These are phyloP conservation scores for Orchestes rusci DNA, from an alignment of 2,888 invertebrate species.

Conservation along the genomic window DNA sequence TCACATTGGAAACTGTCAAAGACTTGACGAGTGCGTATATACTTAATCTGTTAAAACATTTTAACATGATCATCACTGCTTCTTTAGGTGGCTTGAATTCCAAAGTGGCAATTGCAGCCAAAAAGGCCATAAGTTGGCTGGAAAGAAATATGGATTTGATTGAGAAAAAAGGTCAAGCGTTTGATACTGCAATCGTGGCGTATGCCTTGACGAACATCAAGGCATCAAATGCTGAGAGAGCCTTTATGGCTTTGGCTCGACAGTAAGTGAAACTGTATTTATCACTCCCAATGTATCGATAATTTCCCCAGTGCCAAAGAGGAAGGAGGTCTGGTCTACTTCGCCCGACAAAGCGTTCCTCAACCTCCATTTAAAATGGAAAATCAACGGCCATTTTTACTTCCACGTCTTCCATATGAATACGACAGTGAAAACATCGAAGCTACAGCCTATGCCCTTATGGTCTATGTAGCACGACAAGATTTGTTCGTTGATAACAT, in stretches of 20 bases:
- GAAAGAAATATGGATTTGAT: constrained; percentile 75
- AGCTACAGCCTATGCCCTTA: constrained; percentile 84
- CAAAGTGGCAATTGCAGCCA: constrained; percentile 67
- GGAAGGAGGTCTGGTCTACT: constrained; percentile 78
- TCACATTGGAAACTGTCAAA: constrained; percentile 77
- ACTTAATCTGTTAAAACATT: too few relatives aligned
- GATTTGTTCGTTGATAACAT: constrained; percentile 77
- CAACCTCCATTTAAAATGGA: constrained; percentile 78
- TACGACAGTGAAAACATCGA: constrained; percentile 90
- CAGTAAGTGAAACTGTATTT: constrained; percentile 34
- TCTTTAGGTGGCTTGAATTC: constrained; percentile 57
- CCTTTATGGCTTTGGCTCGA: constrained; percentile 70
- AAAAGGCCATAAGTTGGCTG: constrained; percentile 69
- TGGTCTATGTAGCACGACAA: constrained; percentile 81
- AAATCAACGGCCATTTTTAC: constrained; percentile 84
- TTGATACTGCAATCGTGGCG: constrained; percentile 81
- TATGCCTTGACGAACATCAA: constrained; percentile 79
- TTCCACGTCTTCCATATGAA: constrained; percentile 80
- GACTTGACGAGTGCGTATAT: constrained; percentile 52
- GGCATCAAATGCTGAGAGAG: constrained; percentile 79
- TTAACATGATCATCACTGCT: neutral
- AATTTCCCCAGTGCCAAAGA: constrained; percentile 47
- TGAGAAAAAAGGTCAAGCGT: constrained; percentile 64
- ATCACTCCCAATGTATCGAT: neutral
- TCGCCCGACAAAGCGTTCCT: constrained; percentile 75